A percentile compares a stretch with the other conserved stretches of the same genome.
Evolutionary conservation across 2,797 vertebrate species (phyloP).

Genomic region (Australoheros facetus): DNA sequence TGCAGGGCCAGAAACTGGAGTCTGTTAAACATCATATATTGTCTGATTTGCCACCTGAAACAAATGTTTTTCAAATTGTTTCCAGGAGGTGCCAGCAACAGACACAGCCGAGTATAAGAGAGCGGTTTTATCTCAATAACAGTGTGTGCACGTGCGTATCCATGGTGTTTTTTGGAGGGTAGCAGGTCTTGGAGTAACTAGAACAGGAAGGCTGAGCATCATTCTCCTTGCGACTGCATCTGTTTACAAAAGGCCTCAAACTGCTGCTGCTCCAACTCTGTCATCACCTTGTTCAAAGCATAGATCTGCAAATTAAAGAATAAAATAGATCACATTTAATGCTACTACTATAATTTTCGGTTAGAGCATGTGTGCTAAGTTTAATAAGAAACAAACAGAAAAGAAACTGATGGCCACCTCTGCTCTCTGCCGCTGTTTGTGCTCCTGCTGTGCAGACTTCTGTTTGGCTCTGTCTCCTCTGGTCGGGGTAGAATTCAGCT

Average conservation of each 20-base stretch:
- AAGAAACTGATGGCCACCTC: constrained; percentile 81
- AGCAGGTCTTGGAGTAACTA: background rate
- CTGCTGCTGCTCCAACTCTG: constrained; percentile 95
- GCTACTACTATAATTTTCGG: background rate
- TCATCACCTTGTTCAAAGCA: constrained; percentile 97
- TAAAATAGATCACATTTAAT: background rate
- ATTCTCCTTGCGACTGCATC: constrained; percentile 90
- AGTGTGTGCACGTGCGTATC: background rate
- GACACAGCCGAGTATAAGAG: background rate
- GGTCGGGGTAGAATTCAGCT: constrained; percentile 86
- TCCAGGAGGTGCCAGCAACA: background rate
- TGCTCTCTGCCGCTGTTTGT: constrained; percentile 92
- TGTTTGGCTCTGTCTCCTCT: constrained; percentile 89
- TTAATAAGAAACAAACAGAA: background rate
- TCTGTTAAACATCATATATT: background rate
- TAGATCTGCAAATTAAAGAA: constrained; percentile 84
- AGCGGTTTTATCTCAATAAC: background rate
- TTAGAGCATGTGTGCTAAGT: background rate
- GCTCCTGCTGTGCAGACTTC: constrained; percentile 92
- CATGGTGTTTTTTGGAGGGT: background rate
- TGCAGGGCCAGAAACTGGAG: background rate
- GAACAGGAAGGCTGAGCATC: constrained; percentile 57
- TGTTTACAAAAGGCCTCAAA: constrained; percentile 97
- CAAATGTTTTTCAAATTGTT: background rate
- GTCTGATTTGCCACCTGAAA: background rate